Evolutionary conservation across 2,113 vertebrate genomes (phyloP).

Genomic region (Cyprinodon variegatus): DNA sequence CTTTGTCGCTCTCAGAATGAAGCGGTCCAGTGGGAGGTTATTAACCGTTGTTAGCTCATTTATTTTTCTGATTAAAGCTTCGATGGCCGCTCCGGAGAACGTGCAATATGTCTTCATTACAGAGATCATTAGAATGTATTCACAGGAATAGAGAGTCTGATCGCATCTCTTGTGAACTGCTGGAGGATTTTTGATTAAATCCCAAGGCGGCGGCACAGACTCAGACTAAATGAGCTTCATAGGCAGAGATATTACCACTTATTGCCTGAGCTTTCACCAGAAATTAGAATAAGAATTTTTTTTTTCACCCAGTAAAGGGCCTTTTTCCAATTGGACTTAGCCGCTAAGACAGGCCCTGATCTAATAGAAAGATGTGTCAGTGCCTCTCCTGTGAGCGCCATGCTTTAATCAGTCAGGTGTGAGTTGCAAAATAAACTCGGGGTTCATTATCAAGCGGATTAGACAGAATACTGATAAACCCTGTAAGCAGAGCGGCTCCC

Average conservation of each 20-base stretch:
- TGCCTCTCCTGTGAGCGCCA: slow-evolving; percentile 8
- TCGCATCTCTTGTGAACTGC: slow-evolving; percentile 33
- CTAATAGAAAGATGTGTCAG: slow-evolving; percentile 28
- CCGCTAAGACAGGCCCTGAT: slow-evolving; percentile 37
- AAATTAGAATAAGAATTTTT: slow-evolving; percentile 12
- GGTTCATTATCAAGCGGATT: slow-evolving; percentile 64
- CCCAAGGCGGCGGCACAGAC: slow-evolving; percentile 33
- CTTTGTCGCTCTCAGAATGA: slow-evolving; percentile 24
- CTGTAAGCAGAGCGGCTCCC: slow-evolving; percentile 45
- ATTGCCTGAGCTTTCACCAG: slow-evolving; percentile 48
- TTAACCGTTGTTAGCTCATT: slow-evolving; percentile 61
- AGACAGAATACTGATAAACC: slow-evolving; percentile 58
- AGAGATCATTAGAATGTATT: slow-evolving; percentile 62
- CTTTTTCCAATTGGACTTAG: slow-evolving; percentile 1
- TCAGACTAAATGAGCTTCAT: slow-evolving; percentile 48
- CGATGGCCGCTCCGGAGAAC: slow-evolving; percentile 18
- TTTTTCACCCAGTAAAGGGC: slow-evolving; percentile 50
- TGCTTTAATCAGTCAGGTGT: slow-evolving; percentile 41
- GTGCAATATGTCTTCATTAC: slow-evolving; percentile 68
- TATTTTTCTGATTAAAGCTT: slow-evolving; percentile 54
- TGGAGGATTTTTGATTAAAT: slow-evolving; percentile 61
- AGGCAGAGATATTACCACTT: slow-evolving; percentile 48
- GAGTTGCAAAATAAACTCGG: slow-evolving; percentile 51
- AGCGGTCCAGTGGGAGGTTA: slow-evolving; percentile 58
- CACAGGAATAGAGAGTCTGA: slow-evolving; percentile 30